Conservation (phyloP, 2,888 invertebrate species). For the Drosophila diplacantha region DNA sequence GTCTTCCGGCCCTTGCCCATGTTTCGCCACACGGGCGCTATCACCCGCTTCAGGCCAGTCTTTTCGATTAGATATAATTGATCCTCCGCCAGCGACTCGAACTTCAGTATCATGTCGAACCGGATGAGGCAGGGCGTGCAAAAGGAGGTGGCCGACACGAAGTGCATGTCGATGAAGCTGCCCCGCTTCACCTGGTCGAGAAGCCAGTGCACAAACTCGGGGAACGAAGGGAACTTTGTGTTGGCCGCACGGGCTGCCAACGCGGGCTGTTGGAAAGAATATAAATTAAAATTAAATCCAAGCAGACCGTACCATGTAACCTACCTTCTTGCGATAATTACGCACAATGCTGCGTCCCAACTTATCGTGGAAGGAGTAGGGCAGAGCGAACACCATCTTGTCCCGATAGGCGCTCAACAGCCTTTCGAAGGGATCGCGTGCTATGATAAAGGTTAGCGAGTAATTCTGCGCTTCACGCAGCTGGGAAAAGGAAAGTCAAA, state of each 20-base stretch:
- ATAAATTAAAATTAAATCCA: not conserved
- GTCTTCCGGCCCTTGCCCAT: conserved; percentile 87
- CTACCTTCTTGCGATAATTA: conserved; percentile 82
- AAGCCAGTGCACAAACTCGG: conserved; percentile 88
- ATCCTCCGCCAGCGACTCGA: conserved; percentile 89
- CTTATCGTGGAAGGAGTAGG: conserved; percentile 89
- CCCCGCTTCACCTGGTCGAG: conserved; percentile 82
- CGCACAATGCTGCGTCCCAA: conserved; percentile 87
- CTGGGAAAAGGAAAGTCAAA: conserved; percentile 56
- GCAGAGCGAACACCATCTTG: conserved; percentile 89
- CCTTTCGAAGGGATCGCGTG: conserved; percentile 88
- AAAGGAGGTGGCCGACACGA: conserved; percentile 90
- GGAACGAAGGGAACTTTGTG: conserved; percentile 85
- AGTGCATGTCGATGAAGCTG: conserved; percentile 88
- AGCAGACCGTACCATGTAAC: conserved; percentile 2
- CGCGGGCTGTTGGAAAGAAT: conserved; percentile 44
- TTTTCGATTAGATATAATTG: conserved; percentile 89
- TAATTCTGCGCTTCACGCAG: conserved; percentile 85
- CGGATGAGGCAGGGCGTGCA: conserved; percentile 91
- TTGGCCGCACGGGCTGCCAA: conserved; percentile 71
- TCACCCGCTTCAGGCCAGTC: conserved; percentile 85
- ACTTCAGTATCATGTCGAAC: conserved; percentile 89
- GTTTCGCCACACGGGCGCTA: conserved; percentile 90
- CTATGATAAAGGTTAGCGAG: conserved; percentile 89
- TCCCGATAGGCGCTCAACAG: conserved; percentile 90